Percentiles rank a stretch among this genome's conserved stretches.
These are phyloP conservation scores for Phortica variegata DNA, from an alignment of 1,140 invertebrate species.

Conservation along the genomic window DNA sequence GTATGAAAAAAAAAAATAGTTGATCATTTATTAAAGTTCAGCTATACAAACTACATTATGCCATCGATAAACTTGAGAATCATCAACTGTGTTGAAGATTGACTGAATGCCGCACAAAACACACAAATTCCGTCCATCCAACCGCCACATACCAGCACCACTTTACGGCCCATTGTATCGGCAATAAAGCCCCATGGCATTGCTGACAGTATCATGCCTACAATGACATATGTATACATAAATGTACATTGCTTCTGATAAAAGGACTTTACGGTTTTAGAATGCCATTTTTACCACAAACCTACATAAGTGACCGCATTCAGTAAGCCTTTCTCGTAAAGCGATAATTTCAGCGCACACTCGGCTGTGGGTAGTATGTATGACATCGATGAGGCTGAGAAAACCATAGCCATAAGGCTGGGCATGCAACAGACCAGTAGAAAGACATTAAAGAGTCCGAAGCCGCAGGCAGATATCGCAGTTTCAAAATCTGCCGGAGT, in stretches of 20 bases:
- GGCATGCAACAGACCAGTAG: slow-evolving; percentile 65
- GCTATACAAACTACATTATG: slow-evolving; percentile 63
- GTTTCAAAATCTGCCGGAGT: slow-evolving; percentile 64
- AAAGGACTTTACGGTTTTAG: neutral
- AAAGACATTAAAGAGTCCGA: slow-evolving; percentile 67
- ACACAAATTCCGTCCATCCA: slow-evolving; percentile 68
- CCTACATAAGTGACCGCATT: slow-evolving; percentile 68
- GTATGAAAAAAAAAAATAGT: neutral
- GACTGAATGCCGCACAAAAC: slow-evolving; percentile 66
- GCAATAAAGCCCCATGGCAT: slow-evolving; percentile 79
- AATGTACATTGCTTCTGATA: too few species aligned
- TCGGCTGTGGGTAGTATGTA: slow-evolving; percentile 70
- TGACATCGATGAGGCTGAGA: slow-evolving; percentile 66
- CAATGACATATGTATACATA: slow-evolving; percentile 10
- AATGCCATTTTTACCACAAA: slow-evolving; percentile 26
- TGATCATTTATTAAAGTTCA: neutral
- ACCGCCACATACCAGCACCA: slow-evolving; percentile 70
- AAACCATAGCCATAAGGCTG: slow-evolving; percentile 64
- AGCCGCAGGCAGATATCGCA: slow-evolving; percentile 63
- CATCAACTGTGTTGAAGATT: slow-evolving; percentile 69
- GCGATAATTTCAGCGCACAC: slow-evolving; percentile 67
- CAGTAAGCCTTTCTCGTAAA: slow-evolving; percentile 68
- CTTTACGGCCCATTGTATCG: slow-evolving; percentile 72
- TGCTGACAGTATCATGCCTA: slow-evolving; percentile 80
- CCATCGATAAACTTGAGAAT: slow-evolving; percentile 74